A percentile compares a stretch with the other conserved stretches of the same genome.
These are phyloP conservation scores for Xylophagus ater DNA, from an alignment of 2,888 invertebrate genomes.

Conservation along the genomic window DNA sequence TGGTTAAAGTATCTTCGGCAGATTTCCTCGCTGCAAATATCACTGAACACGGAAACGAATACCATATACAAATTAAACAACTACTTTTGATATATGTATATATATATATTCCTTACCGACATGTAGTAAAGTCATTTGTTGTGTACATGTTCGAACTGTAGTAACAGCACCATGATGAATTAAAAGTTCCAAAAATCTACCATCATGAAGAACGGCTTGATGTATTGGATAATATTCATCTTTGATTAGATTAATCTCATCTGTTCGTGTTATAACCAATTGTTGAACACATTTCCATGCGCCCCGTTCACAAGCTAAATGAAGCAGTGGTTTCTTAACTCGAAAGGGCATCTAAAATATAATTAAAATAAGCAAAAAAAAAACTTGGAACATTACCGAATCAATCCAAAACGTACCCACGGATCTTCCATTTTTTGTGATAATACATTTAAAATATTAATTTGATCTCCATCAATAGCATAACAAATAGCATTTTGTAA, in stretches of 20 bases:
- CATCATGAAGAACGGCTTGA: slow-evolving; percentile 60
- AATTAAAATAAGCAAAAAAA: not conserved
- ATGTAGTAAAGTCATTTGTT: slow-evolving; percentile 59
- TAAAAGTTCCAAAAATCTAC: slow-evolving; percentile 53
- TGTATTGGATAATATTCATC: slow-evolving; percentile 71
- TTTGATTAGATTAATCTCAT: slow-evolving; percentile 58
- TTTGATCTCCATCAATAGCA: slow-evolving; percentile 62
- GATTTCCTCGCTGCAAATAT: slow-evolving; percentile 57
- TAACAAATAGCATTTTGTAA: slow-evolving; percentile 60
- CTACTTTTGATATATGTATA: not conserved
- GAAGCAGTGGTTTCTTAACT: slow-evolving; percentile 50
- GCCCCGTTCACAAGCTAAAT: slow-evolving; percentile 58
- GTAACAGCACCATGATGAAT: slow-evolving; percentile 59
- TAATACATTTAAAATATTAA: slow-evolving; percentile 53
- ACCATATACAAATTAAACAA: not conserved
- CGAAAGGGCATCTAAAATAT: slow-evolving; percentile 40
- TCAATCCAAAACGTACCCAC: slow-evolving; percentile 41
- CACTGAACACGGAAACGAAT: slow-evolving; percentile 37
- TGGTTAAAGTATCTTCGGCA: slow-evolving; percentile 58
- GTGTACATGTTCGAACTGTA: slow-evolving; percentile 55
- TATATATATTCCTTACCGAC: slow-evolving; percentile 41
- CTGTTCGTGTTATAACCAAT: slow-evolving; percentile 50
- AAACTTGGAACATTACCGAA: too few species aligned
- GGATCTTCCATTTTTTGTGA: slow-evolving; percentile 58
- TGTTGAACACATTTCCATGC: slow-evolving; percentile 62